Evolutionary conservation across 2,888 invertebrate species (phyloP).

Genomic region (Philaethria dido): DNA sequence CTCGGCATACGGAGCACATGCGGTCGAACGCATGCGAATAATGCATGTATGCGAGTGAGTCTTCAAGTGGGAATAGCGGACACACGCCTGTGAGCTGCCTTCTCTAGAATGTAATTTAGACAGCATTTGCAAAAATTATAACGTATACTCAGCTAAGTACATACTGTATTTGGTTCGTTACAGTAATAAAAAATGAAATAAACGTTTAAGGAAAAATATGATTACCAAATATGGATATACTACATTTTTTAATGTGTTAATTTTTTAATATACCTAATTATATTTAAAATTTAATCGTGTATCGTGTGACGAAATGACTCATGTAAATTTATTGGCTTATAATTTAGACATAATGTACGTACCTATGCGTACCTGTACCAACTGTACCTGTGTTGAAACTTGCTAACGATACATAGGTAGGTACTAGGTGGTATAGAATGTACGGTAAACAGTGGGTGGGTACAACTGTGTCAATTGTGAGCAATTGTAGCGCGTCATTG

Average conservation of each 20-base stretch:
- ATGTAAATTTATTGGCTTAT: background rate
- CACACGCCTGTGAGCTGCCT: constrained; percentile 23
- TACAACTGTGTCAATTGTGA: constrained; percentile 53
- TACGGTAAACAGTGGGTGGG: constrained; percentile 28
- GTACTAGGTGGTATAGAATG: too few species aligned
- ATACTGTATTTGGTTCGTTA: background rate
- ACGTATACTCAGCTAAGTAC: background rate
- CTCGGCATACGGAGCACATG: constrained; percentile 31
- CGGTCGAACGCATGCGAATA: constrained; percentile 35
- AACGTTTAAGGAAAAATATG: background rate
- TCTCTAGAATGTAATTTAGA: constrained; percentile 13
- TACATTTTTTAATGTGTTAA: background rate
- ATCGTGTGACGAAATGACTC: background rate
- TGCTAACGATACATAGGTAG: background rate
- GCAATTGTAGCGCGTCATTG: constrained; percentile 41
- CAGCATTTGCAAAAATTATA: constrained; percentile 5
- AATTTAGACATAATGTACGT: background rate
- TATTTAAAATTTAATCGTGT: background rate
- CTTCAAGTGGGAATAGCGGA: constrained; percentile 30
- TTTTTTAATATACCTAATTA: background rate
- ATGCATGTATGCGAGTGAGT: constrained; percentile 32
- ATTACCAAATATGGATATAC: background rate
- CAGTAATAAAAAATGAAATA: background rate
- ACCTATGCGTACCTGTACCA: background rate
- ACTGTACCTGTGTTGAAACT: background rate